Evolutionary conservation across 2,888 invertebrate genomes (phyloP), one percentile per base, ranked within the genome.

Genomic region (Macrophya alboannulata): DNA sequence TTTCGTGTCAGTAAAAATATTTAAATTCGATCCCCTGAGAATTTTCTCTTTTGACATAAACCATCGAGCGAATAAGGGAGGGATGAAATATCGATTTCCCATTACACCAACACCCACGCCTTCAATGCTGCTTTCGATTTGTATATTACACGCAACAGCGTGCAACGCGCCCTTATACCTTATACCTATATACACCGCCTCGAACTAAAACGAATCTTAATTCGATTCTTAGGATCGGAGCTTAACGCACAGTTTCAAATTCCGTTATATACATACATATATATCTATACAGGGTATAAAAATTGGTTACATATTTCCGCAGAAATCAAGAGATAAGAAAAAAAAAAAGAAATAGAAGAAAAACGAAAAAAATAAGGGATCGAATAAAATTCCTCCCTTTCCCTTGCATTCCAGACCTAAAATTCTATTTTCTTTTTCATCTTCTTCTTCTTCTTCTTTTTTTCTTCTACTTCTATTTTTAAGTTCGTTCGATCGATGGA

Each of bases 121-220:
- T 76, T 76, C 48, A 25, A 76, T 43, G 15, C 51, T 40, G 17
- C 51, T 79, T 59, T 79, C 31, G 79, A 79, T 79, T 79, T 37
- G 59, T 79, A 37, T 79, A 79, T 79, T 17, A 79, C 37, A 79
- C 37, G 79, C 79, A 79, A 55, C 79, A 55, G 12, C 79, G 17
- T 10, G 21, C 55, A 77, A 59, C 48, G 25, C 43, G 5, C 45
- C 55, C 37, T 25, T 55, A 43, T 15, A 12, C 2, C 51, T 1
- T 12, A 4, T 12, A 21, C 43, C 15, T 37, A 2, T 31, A n/a
- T n/a, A n/a, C n/a, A n/a, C n/a, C n/a, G 15, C 76, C 25, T 51
- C 21, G 59, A 31, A 15, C 79, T 37, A 15, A 40, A 79, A 79
- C 59, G 79, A 79, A 79, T 79, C 40, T 59, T 79, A 79, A 79